Evolutionary conservation across 2,113 vertebrate species (phyloP).

Genomic region (Nestor notabilis): DNA sequence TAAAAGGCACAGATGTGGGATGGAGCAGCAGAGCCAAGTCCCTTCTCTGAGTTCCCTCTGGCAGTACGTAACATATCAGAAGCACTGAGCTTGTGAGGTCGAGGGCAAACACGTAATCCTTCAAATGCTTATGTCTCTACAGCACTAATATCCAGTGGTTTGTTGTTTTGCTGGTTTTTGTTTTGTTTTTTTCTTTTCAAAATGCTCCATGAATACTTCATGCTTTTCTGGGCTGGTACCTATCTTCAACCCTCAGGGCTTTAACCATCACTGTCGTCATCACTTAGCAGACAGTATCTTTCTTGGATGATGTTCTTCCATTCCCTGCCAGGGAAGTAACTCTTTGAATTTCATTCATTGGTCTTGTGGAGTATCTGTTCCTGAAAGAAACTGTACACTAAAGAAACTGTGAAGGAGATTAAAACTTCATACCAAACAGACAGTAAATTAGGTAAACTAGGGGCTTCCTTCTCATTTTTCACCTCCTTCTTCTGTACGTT

Average conservation of each 20-base stretch:
- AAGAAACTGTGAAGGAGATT: not conserved
- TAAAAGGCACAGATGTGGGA: not conserved
- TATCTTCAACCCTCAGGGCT: not conserved
- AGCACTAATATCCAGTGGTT: not conserved
- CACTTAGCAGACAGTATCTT: not conserved
- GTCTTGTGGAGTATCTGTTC: not conserved
- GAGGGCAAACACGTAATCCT: not conserved
- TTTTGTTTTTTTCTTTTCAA: not conserved
- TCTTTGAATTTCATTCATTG: not conserved
- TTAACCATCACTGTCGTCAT: not conserved
- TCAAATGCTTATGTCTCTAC: not conserved
- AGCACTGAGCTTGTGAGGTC: not conserved
- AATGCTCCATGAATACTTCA: not conserved
- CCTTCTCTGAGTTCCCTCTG: slow-evolving; percentile 25
- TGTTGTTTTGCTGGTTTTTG: not conserved
- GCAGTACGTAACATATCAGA: not conserved
- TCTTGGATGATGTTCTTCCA: not conserved
- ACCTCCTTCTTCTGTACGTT: not conserved
- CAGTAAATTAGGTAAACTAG: not conserved
- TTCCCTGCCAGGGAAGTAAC: not conserved
- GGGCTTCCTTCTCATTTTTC: not conserved
- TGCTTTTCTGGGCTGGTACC: not conserved
- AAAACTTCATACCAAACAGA: not conserved
- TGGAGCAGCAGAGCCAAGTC: not conserved
- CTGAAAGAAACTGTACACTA: not conserved